A percentile compares a stretch with the other conserved stretches of the same genome.
Evolutionary conservation across 2,888 invertebrate genomes (phyloP).

Genomic region (Ferdinandea cuprea): DNA sequence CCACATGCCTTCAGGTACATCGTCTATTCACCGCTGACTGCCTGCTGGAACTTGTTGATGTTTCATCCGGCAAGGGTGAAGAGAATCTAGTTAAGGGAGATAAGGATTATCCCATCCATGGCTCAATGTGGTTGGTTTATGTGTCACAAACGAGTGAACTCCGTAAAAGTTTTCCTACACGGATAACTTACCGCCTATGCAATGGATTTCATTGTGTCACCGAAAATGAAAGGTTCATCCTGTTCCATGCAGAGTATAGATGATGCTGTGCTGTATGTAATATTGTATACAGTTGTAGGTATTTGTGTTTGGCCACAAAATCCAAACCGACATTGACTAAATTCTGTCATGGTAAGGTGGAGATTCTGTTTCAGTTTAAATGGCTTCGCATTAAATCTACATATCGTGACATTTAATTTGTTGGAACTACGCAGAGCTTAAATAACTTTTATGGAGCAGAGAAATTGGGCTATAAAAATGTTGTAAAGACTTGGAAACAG

Average conservation of each 20-base stretch:
- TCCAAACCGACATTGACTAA: background rate
- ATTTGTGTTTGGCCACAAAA: background rate
- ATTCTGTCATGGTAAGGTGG: background rate
- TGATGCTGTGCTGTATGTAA: no score
- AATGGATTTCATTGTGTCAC: conserved; percentile 1
- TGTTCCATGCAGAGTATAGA: no score
- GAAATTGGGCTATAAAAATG: conserved; percentile 14
- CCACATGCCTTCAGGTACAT: background rate
- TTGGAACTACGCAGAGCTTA: conserved; percentile 21
- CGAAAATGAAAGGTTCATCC: conserved; percentile 9
- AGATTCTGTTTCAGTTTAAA: conserved; percentile 2
- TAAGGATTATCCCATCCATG: conserved; percentile 38
- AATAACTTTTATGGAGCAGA: conserved; percentile 12
- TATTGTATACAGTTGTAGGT: no score
- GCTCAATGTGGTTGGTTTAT: conserved; percentile 48
- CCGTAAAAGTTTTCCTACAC: conserved; percentile 32
- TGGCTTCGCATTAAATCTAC: conserved; percentile 1
- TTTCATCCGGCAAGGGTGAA: background rate
- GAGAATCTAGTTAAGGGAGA: background rate
- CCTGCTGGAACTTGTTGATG: conserved; percentile 9
- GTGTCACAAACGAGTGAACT: conserved; percentile 46
- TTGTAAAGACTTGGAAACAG: conserved; percentile 3
- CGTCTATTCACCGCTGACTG: background rate
- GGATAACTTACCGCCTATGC: conserved; percentile 20
- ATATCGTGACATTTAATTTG: conserved; percentile 41